phyloP scores from a whole-genome alignment of 2,888 invertebrate genomes.

The Lamellibrachia satsuma region DNA sequence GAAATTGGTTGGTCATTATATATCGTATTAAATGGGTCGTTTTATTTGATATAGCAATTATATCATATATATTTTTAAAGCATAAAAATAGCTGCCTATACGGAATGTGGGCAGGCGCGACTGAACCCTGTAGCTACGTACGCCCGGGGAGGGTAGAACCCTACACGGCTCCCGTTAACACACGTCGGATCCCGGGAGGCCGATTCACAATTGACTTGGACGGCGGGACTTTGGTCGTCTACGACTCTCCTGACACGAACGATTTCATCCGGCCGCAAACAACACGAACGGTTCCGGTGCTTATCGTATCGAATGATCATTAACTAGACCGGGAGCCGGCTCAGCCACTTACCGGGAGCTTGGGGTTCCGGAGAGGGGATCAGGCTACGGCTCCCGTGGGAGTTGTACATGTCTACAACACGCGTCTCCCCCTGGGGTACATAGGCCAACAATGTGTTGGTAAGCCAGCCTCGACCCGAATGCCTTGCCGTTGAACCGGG shows the following conservation, averaged over 20 bases:
- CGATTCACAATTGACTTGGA: not conserved
- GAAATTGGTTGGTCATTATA: too few species aligned
- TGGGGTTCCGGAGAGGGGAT: not conserved
- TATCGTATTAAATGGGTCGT: too few species aligned
- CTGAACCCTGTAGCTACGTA: not conserved
- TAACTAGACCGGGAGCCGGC: not conserved
- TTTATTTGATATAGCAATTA: not conserved
- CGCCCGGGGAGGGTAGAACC: not conserved
- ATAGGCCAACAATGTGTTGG: not conserved
- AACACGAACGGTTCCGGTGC: not conserved
- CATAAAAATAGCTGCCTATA: not conserved
- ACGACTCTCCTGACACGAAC: not conserved
- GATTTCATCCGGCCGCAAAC: constrained; percentile 8
- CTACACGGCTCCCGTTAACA: not conserved
- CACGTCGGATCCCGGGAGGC: not conserved
- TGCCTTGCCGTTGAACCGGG: not conserved
- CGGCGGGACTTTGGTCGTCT: not conserved
- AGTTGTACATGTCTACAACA: not conserved
- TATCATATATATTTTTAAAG: not conserved
- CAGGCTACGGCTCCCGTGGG: not conserved
- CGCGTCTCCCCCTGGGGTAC: not conserved
- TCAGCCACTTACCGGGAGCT: not conserved
- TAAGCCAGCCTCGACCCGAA: not conserved
- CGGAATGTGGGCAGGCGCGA: not conserved
- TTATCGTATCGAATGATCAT: constrained; percentile 13